Base-by-base conservation (phyloP, 1,140 invertebrate genomes). In the Andrena cerasifolii region DNA sequence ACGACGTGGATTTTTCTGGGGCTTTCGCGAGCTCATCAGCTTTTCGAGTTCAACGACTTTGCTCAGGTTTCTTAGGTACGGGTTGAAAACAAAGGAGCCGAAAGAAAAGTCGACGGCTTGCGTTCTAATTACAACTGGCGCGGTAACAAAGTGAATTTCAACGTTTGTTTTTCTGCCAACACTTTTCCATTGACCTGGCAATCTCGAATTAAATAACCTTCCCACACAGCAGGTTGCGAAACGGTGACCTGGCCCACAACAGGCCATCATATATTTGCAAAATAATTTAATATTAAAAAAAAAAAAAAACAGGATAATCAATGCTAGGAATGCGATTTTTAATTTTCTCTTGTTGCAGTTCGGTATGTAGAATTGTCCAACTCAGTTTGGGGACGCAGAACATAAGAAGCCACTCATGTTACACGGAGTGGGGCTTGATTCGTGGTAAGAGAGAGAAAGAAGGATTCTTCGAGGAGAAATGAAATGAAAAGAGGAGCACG, bases 121-220 rank as follows among this genome's bases (percentile, higher is more conserved):
- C 78, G 59, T 75, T 75, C 78, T 76, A 79, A 79, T 79, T 79
- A 79, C 78, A 67, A 66, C 53, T 28, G 63, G 26, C 71, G 72
- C 33, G 62, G 71, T 79, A 76, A 76, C 72, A 79, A 79, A 79
- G 78, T 79, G 62, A 75, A 79, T 79, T 79, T 68, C 78, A 61
- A 61, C 71, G 62, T 79, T 79, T 75, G 63, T 79, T 62, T 79
- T 65, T 33, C 63, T 53, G 33, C 7, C 45, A 12, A 53, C 45
- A 26, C 31, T 49, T 24, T 49, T 43, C 33, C 73, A 68, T 68
- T 47, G 62, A 67, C 36, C 53, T 62, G 40, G 14, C 63, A 67
- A 68, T 76, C 65, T 18, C 16, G 40, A 68, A 68, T 68, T 49
- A 68, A 68, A 49, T 54, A 74, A 74, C 14, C 24, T 53, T 40